phyloP scores from a whole-genome alignment of 2,888 invertebrate genomes.

The Abscondita cerata region DNA sequence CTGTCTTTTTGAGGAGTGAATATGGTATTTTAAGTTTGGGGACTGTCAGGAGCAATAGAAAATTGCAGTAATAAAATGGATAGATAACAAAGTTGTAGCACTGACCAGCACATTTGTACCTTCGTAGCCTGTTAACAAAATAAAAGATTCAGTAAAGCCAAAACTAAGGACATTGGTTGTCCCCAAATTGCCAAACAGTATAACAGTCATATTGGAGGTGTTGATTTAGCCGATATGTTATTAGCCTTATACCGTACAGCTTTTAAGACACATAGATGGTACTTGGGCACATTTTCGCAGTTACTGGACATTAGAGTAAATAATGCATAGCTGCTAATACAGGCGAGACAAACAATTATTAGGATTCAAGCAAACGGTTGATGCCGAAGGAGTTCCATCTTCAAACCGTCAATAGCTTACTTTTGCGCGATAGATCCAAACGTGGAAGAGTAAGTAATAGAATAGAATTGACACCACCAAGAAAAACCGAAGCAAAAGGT shows the following conservation, averaged over 20 bases:
- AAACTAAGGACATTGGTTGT: too few relatives aligned
- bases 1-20: background rate
- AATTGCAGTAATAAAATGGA: background rate
- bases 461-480: background rate
- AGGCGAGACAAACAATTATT: background rate
- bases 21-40: background rate
- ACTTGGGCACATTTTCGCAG: background rate
- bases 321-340: background rate
- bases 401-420: background rate
- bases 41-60: background rate
- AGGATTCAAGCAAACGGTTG: background rate
- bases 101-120: background rate
- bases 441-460: background rate
- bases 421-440: background rate
- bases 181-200: background rate
- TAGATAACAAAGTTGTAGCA: background rate
- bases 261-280: background rate
- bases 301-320: constrained; percentile 1
- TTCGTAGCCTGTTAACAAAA: too few relatives aligned
- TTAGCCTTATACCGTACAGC: background rate
- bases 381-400: background rate
- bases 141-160: too few relatives aligned
- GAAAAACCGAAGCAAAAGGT: background rate
- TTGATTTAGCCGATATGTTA: constrained; percentile 1
- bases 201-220: background rate